Conservation (phyloP, 2,888 invertebrate genomes). For the Diloba caeruleocephala region DNA sequence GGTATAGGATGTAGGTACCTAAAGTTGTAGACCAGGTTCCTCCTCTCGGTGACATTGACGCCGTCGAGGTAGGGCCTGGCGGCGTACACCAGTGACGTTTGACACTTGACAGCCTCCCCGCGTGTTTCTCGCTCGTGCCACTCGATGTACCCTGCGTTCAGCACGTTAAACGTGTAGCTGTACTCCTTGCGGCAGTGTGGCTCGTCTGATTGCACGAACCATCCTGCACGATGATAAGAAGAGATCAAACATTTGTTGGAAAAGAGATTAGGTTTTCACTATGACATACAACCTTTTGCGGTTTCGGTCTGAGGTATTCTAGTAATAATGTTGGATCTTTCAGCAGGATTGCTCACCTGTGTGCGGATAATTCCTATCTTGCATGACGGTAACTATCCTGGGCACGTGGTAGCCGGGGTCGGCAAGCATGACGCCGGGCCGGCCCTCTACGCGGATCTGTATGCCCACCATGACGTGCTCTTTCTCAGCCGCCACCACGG, state of each 20-base stretch:
- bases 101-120: conserved; percentile 87
- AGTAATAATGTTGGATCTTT: neutral
- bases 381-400: conserved; percentile 95
- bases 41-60: conserved; percentile 95
- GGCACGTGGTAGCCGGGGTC: conserved; percentile 98
- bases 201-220: conserved; percentile 95
- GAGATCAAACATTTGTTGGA: neutral
- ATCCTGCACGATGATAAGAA: conserved; percentile 83
- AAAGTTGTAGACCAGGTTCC: conserved; percentile 96
- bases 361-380: conserved; percentile 95
- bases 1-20: conserved; percentile 71
- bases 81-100: conserved; percentile 93
- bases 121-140: conserved; percentile 95
- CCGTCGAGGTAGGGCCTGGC: conserved; percentile 94
- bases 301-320: neutral
- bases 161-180: conserved; percentile 92
- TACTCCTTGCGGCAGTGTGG: conserved; percentile 94
- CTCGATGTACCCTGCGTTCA: conserved; percentile 93
- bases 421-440: conserved; percentile 93
- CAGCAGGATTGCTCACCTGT: conserved; percentile 88
- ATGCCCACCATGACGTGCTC: conserved; percentile 96
- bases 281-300: neutral
- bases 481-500: conserved; percentile 93
- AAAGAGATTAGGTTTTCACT: neutral
- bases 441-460: conserved; percentile 92